Base-by-base conservation (phyloP, 2,113 vertebrate genomes). In the Oncorhynchus gorbuscha region DNA sequence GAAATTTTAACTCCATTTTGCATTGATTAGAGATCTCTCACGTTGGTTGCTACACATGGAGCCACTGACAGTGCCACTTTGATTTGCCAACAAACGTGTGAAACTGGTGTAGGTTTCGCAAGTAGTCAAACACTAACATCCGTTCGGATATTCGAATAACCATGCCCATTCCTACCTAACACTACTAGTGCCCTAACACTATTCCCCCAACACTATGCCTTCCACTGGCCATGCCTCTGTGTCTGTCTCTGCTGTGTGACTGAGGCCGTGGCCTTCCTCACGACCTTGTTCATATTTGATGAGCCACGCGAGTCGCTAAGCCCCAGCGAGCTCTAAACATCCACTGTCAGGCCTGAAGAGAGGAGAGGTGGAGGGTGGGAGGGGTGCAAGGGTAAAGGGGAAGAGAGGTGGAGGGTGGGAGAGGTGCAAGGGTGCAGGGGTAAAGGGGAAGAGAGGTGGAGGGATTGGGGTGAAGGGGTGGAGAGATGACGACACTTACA, bases 401-500 rank as follows among this genome's bases (percentile, higher is more conserved):
- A 71, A 35, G 14, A 32, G 81, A 35, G 35, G 35, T 35, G 35
- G 72, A 73, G 76, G 76, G 65, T n/a, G 11, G 51, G 16, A 55
- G 51, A 39, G 6, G 32, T 35, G 32, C 32, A 6, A 35, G 5
- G 26, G 26, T 24, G 7, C 12, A 74, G 35, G 64, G 28, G 12
- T 58, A 58, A 16, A 58, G 35, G 35, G 75, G n/a, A 71, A 35
- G 14, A 32, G 81, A 35, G 35, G 35, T 35, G 35, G 72, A 73
- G 76, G 76, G 65, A 71, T 71, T 68, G 74, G 75, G 55, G 62
- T 82, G 3, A 8, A 58, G 22, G 64, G 67, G 68, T 14, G 14
- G 84, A 85, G 87, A 86, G 84, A 86, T 80, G 80, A 87, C 79
- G 77, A 49, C 72, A 84, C 89, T 88, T 84, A 88, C 87, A 90